Conservation (phyloP, 2,888 invertebrate species). For the Drosophila nr. perissopoda region DNA sequence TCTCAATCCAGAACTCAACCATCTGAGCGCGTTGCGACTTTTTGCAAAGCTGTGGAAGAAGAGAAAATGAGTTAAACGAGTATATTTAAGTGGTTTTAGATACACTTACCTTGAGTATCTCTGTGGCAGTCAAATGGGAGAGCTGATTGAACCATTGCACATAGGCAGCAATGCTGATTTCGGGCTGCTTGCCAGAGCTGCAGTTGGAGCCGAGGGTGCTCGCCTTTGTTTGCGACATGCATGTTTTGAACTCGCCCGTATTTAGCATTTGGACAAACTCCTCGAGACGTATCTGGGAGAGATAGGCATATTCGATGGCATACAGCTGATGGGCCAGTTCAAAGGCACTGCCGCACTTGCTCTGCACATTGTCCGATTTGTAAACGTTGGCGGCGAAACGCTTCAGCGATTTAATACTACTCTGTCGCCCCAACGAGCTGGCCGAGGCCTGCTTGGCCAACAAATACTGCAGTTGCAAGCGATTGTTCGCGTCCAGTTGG, state of each 20-base stretch:
- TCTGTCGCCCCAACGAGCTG: slow-evolving; percentile 66
- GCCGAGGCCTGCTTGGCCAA: slow-evolving; percentile 54
- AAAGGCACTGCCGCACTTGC: slow-evolving; percentile 91
- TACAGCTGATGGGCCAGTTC: slow-evolving; percentile 96
- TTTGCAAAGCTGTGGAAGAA: slow-evolving; percentile 90
- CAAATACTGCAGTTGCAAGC: slow-evolving; percentile 85
- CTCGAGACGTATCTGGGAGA: slow-evolving; percentile 97
- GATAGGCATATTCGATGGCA: slow-evolving; percentile 95
- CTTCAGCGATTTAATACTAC: slow-evolving; percentile 85
- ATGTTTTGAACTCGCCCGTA: slow-evolving; percentile 88
- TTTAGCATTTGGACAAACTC: slow-evolving; percentile 97
- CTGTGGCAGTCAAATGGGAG: slow-evolving; percentile 96
- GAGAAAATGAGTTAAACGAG: neutral
- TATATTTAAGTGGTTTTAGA: fast-evolving
- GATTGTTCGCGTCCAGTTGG: slow-evolving; percentile 22
- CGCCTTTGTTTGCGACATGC: slow-evolving; percentile 85
- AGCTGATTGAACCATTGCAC: slow-evolving; percentile 98
- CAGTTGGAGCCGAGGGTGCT: slow-evolving; percentile 89
- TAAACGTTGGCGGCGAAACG: slow-evolving; percentile 63
- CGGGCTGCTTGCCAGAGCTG: slow-evolving; percentile 21
- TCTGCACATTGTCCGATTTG: slow-evolving; percentile 86
- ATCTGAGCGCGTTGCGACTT: slow-evolving; percentile 95
- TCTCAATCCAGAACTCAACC: slow-evolving; percentile 98
- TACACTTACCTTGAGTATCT: slow-evolving; percentile 92
- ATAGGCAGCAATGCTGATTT: slow-evolving; percentile 93